Evolutionary conservation across 1,140 invertebrate genomes (phyloP).

Genomic region (Drosophila virilis): DNA sequence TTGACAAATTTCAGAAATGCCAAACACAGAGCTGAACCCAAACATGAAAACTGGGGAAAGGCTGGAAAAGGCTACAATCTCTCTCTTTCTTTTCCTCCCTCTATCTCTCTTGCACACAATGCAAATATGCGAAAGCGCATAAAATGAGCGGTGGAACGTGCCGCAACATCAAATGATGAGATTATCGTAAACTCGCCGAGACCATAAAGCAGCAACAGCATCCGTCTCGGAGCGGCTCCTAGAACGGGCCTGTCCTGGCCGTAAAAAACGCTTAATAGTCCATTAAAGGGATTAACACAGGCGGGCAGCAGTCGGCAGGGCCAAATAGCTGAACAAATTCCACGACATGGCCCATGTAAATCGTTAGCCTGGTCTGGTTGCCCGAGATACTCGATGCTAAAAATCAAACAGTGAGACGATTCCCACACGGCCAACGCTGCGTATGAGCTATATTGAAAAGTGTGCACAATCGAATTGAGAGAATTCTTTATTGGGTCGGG

Average conservation of each 20-base stretch:
- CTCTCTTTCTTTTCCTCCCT: constrained; percentile 20
- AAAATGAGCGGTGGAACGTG: constrained; percentile 75
- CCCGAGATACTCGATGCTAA: constrained; percentile 15
- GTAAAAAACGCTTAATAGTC: constrained; percentile 81
- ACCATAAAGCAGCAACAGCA: constrained; percentile 59
- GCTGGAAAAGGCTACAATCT: constrained; percentile 34
- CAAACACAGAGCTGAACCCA: constrained; percentile 21
- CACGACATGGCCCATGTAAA: constrained; percentile 59
- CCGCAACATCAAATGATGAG: constrained; percentile 83
- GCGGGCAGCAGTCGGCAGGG: constrained; percentile 15
- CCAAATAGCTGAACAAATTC: constrained; percentile 64
- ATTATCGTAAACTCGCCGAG: constrained; percentile 75
- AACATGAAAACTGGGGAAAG: too few species aligned
- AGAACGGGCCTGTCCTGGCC: constrained; percentile 55
- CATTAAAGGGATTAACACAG: constrained; percentile 80
- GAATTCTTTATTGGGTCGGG: constrained; percentile 50
- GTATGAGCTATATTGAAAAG: constrained; percentile 74
- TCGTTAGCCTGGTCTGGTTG: not conserved
- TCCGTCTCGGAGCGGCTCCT: constrained; percentile 7
- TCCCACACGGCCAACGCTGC: constrained; percentile 22
- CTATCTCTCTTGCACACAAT: constrained; percentile 39
- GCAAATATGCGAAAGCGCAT: constrained; percentile 73
- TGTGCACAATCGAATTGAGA: constrained; percentile 25
- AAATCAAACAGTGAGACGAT: constrained; percentile 58
- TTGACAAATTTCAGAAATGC: constrained; percentile 71